Base-by-base conservation (phyloP, 2,888 invertebrate species). In the Diplolepis rosae region DNA sequence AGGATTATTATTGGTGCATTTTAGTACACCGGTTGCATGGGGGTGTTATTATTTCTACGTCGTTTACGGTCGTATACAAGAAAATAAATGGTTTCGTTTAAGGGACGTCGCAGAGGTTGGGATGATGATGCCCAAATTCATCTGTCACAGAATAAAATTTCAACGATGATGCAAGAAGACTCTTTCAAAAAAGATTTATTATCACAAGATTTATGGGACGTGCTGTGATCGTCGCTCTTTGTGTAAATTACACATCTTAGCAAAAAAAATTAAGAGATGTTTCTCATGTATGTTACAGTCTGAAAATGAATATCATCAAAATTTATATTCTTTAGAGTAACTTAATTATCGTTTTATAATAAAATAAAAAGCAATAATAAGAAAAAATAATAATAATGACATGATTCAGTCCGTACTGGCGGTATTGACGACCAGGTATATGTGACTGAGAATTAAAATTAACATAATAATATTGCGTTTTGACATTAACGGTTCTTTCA, bases 11-110 rank as follows among this genome's bases (percentile, higher is more conserved):
- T 54, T 54, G 54, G 30, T 54, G 54, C 30, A 54, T 54, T 54
- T 54, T 54, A 54, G 84, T 84, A 81, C 77, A 78, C 77, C 72
- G 73, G 73, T 79, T 79, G 72, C 76, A 77, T 72, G 77, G 82
- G 80, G 80, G 78, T 80, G 82, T 84, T 85, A 86, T 86, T 86
- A 85, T 85, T 83, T 77, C 79, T 83, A 84, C 78, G 85, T 84
- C 84, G 85, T 76, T 85, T 85, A 82, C 76, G 85, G 83, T 85
- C 82, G 83, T 86, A 83, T 83, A 80, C 32, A 65, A 81, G 84
- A 80, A 85, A 85, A 86, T 86, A 85, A 83, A 83, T 80, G 85
- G 81, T 66, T 71, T 32, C 32, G 48, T 52, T 32, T 48, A 42
- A 42, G 50, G 65, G 45, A 56, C 51, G 61, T 56, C 54, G 54